Base-by-base conservation (phyloP, 2,113 vertebrate species). In the Cyprinus carpio region DNA sequence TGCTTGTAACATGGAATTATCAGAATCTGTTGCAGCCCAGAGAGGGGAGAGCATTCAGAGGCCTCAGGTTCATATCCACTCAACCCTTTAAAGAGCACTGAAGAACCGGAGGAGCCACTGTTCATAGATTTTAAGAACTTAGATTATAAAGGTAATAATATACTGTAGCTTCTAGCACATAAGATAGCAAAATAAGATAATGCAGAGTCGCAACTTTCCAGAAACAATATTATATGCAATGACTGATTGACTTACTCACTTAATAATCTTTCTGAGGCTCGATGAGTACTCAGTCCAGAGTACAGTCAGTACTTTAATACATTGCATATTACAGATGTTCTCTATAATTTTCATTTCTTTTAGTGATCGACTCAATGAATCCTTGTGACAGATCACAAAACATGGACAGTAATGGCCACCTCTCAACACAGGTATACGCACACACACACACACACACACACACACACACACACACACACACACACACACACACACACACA, bases 41-140 rank as follows among this genome's bases (percentile, higher is more conserved):
- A 87, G 7, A 15, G 2, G 27, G 80, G 1, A 46, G 51, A 72
- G 18, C 10, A n/a, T 1, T 54, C 40, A 10, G 56, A 65, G 71
- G 16, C 65, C 2, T 25, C 77, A 0, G 75, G 29, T 40, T 27
- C 18, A 12, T 91, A 90, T 64, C 86, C 84, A 27, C 20, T 89
- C 16, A 87, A 56, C 37, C 83, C 16, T 58, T 51, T 51, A 5
- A 84, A 90, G 18, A 80, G 87, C 31, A 54, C 60, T 0, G 56
- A 88, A 31, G 87, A 88, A 27, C 87, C 58, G 11, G 87, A 91
- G 31, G 64, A 90, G 11, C 77, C 91, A 3, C 6, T 90, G 62
- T 92, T 93, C 1, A 76, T 82, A 9, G 85, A 82, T 11, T 92
- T 93, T 74, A 84, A 25, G 31, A 23, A 46, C n/a, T 77, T 84